Conservation (phyloP, 2,888 invertebrate genomes). For the Slavum lentiscoides region DNA sequence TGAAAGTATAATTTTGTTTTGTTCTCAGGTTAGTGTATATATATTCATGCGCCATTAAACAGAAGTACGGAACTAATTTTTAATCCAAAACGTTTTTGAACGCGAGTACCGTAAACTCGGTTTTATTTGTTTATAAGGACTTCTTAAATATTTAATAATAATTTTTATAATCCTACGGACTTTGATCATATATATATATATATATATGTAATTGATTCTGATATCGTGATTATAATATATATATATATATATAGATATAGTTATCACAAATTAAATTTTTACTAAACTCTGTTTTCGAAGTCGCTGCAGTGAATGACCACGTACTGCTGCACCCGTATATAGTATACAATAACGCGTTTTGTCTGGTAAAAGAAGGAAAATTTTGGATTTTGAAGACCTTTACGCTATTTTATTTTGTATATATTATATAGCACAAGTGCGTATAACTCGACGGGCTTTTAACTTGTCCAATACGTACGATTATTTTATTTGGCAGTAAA, state of each 20-base stretch:
- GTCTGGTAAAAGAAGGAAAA: not conserved
- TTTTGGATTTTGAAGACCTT: not conserved
- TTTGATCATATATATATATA: too few species aligned
- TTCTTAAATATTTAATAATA: not conserved
- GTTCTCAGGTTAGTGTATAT: not conserved
- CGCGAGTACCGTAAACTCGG: not conserved
- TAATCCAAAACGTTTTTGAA: not conserved
- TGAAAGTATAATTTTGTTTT: constrained; percentile 1
- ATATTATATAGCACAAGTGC: not conserved
- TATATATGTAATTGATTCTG: too few species aligned
- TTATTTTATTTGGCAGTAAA: not conserved
- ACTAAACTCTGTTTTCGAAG: too few species aligned
- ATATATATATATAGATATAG: too few species aligned
- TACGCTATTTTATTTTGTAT: not conserved
- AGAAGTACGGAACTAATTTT: not conserved
- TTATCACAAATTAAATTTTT: too few species aligned
- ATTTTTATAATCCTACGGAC: too few species aligned
- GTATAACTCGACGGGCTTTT: not conserved
- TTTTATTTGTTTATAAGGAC: too few species aligned
- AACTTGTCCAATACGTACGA: not conserved
- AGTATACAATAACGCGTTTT: too few species aligned
- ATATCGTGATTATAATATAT: too few species aligned
- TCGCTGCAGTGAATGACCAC: too few species aligned
- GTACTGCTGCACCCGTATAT: too few species aligned
- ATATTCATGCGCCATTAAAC: too few species aligned